These are phyloP conservation scores for Drosophila koepferae DNA, from an alignment of 2,888 invertebrate species.

Conservation along the genomic window DNA sequence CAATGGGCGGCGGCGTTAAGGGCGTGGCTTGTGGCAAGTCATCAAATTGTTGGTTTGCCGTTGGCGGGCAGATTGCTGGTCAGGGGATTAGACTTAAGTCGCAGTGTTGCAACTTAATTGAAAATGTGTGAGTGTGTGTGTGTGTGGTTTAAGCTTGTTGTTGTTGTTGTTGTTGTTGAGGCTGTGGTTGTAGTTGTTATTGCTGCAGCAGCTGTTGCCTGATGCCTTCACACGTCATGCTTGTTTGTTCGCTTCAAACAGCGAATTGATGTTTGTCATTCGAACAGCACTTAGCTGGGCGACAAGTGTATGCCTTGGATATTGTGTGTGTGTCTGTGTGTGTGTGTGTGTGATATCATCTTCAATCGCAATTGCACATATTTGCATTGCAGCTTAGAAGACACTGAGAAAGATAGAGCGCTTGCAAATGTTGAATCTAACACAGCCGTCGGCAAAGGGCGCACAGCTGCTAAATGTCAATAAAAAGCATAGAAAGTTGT, in stretches of 20 bases:
- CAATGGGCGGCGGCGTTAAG: neutral
- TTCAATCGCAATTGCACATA: slow-evolving; percentile 7
- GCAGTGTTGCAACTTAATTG: slow-evolving; percentile 61
- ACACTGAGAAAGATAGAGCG: neutral
- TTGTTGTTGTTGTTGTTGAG: slow-evolving; percentile 16
- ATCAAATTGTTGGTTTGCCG: slow-evolving; percentile 45
- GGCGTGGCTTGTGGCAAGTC: slow-evolving; percentile 10
- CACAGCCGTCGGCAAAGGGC: slow-evolving; percentile 20
- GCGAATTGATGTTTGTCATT: slow-evolving; percentile 41
- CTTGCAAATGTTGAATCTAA: slow-evolving; percentile 57
- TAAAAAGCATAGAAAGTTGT: slow-evolving; percentile 39
- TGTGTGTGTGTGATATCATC: neutral
- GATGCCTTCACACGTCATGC: slow-evolving; percentile 1
- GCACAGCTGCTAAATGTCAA: slow-evolving; percentile 41
- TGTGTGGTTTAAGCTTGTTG: slow-evolving; percentile 23
- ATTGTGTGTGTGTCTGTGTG: neutral
- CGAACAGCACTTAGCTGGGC: slow-evolving; percentile 18
- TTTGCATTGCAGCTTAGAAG: slow-evolving; percentile 24
- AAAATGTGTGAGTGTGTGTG: slow-evolving; percentile 41
- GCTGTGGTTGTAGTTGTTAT: neutral
- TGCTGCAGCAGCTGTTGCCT: slow-evolving; percentile 15
- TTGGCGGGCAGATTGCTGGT: slow-evolving; percentile 32
- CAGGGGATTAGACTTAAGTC: slow-evolving; percentile 63
- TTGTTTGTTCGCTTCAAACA: slow-evolving; percentile 22
- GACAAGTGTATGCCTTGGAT: slow-evolving; percentile 5